Conservation (phyloP, 2,113 vertebrate genomes). For the Platysteira castanea region DNA sequence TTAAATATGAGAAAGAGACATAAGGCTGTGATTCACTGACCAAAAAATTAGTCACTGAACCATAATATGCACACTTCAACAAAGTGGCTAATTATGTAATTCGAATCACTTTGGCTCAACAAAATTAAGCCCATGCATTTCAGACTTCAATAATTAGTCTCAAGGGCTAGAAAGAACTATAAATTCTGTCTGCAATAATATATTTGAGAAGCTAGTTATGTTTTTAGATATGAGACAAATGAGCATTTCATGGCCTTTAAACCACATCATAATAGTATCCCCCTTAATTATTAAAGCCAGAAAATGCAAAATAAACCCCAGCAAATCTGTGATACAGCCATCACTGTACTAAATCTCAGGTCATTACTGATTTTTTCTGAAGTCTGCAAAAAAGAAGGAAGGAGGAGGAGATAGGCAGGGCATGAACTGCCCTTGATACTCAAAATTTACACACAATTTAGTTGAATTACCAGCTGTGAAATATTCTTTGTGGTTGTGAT, state of each 20-base stretch:
- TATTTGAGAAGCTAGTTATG: background rate
- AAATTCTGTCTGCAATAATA: background rate
- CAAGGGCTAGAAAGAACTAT: background rate
- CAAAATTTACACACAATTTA: background rate
- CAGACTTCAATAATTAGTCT: background rate
- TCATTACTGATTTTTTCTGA: background rate
- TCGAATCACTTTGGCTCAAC: background rate
- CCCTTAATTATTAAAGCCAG: background rate
- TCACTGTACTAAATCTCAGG: background rate
- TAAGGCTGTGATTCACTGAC: slow-evolving; percentile 33
- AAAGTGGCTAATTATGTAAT: slow-evolving; percentile 32
- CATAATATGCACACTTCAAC: background rate
- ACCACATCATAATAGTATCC: background rate
- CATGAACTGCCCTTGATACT: background rate
- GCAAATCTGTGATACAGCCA: background rate
- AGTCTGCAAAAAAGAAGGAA: background rate
- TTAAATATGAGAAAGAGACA: slow-evolving; percentile 15
- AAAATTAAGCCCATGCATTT: slow-evolving; percentile 23
- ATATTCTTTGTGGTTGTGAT: background rate
- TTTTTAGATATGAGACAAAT: background rate
- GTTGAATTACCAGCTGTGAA: background rate
- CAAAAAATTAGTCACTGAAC: slow-evolving; percentile 38
- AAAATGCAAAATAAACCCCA: background rate
- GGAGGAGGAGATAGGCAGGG: background rate
- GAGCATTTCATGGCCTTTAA: background rate